Base-by-base conservation (phyloP, 2,797 vertebrate species). In the Okamejei kenojei region DNA sequence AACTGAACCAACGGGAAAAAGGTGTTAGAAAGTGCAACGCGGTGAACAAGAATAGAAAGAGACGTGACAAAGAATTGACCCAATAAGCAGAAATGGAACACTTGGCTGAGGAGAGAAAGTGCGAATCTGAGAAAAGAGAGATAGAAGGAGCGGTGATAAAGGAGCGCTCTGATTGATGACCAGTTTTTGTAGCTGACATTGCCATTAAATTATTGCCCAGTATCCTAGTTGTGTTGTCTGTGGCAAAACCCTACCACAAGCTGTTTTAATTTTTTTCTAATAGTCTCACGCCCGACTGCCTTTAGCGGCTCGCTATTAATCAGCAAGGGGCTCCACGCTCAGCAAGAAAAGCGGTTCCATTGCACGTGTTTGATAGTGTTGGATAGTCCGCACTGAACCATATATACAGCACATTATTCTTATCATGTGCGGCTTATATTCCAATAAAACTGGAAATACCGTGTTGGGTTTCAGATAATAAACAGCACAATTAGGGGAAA, bases 101-200 rank as follows among this genome's bases (percentile, higher is more conserved):
- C 54, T 90, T 90, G 88, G 79, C 93, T 93, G 93, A 84, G 68
- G 54, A 77, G 93, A 76, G 93, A 78, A 93, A 61, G 93, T 93
- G 94, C 88, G 93, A 93, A 94, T 91, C 79, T 93, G 93, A 93
- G 93, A 93, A 92, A 92, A 94, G 81, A 90, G 82, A 94, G 93
- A 95, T 93, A 93, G 93, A 94, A 81, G 94, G 80, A 94, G 93
- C 86, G 93, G 94, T 95, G 94, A 95, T 94, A 95, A 95, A 94
- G 94, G 81, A 93, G 77, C 90, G 93, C 93, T 93, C 94, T 95
- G 94, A 95, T 95, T 95, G 94, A 95, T 95, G 94, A 94, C 94
- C 93, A 84, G 93, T 94, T 95, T 93, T 93, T 86, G 93, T 93
- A 93, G 90, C 90, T 94, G 94, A 94, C 94, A 93, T 93, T 94